Evolutionary conservation across 2,888 invertebrate species (phyloP), one percentile per base, ranked within the genome.

Genomic region (Diplolepis rosae): DNA sequence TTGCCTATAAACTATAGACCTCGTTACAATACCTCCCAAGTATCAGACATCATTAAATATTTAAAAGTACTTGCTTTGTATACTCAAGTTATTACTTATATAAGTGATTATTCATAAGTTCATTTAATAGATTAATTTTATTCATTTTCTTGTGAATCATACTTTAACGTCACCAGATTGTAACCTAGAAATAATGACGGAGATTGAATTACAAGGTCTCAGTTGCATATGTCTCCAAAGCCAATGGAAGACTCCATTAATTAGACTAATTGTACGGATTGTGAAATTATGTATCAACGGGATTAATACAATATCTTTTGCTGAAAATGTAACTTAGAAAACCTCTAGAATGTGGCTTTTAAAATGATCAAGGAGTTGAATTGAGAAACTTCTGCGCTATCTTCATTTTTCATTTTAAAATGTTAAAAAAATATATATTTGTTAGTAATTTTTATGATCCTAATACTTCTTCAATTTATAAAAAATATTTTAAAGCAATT

Each of bases 221-320:
- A 35, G 39, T 61, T 61, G 35, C 35, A 35, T 35, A 39, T 61
- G 56, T 61, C 56, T 39, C 56, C 39, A 61, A 39, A 24, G 24
- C 24, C 35, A 32, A 56, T 56, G 56, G 56, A 56, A 56, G 56
- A 32, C 56, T 56, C 35, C 35, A 56, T 56, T 56, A 56, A 56
- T 24, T 56, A 24, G 35, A 32, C 35, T 56, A 56, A 35, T 56
- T 35, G 56, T 56, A 11, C 35, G 32, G 32, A 56, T 35, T 56
- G 35, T 22, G 32, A 56, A 56, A 22, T 56, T 56, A 56, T 56
- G n/a, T n/a, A n/a, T 13, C 22, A 32, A 32, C 22, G 1, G 35
- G 13, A 13, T 28, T 3, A 56, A 13, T 56, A 35, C 6, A n/a
- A 15, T 9, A 15, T 15, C 42, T 42, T 15, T 15, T n/a, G n/a